Conservation (phyloP, 2,113 vertebrate genomes). For the Conger conger region DNA sequence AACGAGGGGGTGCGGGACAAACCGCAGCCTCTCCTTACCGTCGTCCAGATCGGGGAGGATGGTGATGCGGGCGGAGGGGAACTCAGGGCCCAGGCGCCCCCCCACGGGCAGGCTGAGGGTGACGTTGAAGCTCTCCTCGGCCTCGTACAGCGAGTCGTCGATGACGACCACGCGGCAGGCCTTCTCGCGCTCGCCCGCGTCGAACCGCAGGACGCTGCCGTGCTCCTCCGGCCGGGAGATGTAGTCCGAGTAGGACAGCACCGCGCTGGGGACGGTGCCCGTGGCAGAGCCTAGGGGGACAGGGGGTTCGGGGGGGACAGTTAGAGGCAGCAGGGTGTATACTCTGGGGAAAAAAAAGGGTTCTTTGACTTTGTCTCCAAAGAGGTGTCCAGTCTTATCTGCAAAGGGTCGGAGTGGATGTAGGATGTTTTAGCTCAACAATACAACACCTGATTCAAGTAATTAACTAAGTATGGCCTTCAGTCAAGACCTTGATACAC, state of each 20-base stretch:
- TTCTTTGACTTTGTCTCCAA: no score
- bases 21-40: constrained; percentile 65
- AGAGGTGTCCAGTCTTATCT: no score
- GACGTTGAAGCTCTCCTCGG: constrained; percentile 83
- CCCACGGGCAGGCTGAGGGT: constrained; percentile 84
- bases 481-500: no score
- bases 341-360: no score
- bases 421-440: no score
- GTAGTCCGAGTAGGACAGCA: constrained; percentile 92
- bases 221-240: constrained; percentile 89
- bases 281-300: constrained; percentile 77
- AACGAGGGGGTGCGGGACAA: not conserved
- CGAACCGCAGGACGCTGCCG: constrained; percentile 82
- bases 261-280: constrained; percentile 81
- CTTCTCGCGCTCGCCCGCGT: constrained; percentile 80
- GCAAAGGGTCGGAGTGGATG: no score
- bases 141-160: constrained; percentile 88
- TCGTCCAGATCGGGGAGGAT: constrained; percentile 84
- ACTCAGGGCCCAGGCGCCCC: constrained; percentile 78
- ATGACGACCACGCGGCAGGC: constrained; percentile 82
- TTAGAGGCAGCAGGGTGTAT: not conserved
- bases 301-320: constrained; percentile 3
- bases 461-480: no score
- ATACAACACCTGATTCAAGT: no score
- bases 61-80: constrained; percentile 69